Evolutionary conservation across 2,113 vertebrate species (phyloP).

Genomic region (Propithecus coquereli): DNA sequence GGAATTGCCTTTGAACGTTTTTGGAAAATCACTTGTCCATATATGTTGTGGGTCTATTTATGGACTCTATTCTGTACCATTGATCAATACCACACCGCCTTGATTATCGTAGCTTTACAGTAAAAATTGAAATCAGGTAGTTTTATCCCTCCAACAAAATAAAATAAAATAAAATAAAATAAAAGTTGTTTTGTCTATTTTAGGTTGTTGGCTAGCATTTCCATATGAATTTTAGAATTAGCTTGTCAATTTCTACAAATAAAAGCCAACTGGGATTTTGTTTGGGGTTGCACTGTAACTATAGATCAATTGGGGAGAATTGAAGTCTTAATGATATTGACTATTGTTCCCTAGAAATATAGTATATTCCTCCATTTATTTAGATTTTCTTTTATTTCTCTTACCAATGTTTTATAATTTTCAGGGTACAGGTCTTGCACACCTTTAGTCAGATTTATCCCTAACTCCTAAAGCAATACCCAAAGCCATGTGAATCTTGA

Average conservation of each 20-base stretch:
- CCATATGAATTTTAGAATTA: not conserved
- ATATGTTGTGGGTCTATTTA: not conserved
- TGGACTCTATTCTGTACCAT: not conserved
- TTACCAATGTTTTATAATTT: not conserved
- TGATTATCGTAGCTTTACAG: not conserved
- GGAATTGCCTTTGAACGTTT: not conserved
- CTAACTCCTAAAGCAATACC: not conserved
- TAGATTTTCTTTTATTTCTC: not conserved
- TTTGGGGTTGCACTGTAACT: not conserved
- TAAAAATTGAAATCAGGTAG: not conserved
- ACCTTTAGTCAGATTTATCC: not conserved
- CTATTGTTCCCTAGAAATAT: not conserved
- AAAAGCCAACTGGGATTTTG: not conserved
- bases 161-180: no score
- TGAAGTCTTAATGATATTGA: not conserved
- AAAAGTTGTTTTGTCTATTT: not conserved
- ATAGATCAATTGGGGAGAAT: not conserved
- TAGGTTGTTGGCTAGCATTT: not conserved
- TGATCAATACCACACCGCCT: not conserved
- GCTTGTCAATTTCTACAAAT: not conserved
- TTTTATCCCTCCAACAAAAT: not conserved
- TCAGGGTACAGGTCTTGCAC: not conserved
- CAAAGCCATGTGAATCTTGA: not conserved
- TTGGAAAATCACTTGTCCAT: not conserved
- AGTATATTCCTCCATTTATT: not conserved